Evolutionary conservation across 1,140 invertebrate species (phyloP).

Genomic region (Oncopodura yosiiana): DNA sequence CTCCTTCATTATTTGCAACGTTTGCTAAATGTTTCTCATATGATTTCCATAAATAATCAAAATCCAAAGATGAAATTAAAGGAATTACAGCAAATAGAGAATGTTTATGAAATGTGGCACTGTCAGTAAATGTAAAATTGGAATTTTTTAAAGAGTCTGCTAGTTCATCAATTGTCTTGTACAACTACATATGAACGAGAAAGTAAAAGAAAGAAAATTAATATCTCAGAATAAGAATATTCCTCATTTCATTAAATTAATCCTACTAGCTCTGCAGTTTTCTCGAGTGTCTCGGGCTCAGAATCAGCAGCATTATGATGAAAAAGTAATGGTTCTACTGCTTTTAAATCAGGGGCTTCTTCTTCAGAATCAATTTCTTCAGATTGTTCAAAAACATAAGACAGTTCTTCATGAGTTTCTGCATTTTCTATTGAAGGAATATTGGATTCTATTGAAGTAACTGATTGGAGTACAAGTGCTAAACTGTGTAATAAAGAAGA

Average conservation of each 20-base stretch:
- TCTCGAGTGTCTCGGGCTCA: slow-evolving; percentile 17
- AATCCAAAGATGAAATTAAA: slow-evolving; percentile 28
- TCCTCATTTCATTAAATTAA: neutral
- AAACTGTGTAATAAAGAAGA: slow-evolving; percentile 16
- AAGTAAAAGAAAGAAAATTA: neutral
- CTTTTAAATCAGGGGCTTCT: slow-evolving; percentile 21
- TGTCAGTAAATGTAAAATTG: neutral
- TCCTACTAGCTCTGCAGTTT: slow-evolving; percentile 17
- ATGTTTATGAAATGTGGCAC: slow-evolving; percentile 13
- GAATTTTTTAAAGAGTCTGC: slow-evolving; percentile 17
- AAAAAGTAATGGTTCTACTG: slow-evolving; percentile 22
- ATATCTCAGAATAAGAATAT: neutral
- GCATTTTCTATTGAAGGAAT: slow-evolving; percentile 22
- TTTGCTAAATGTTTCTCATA: slow-evolving; percentile 4
- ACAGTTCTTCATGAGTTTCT: slow-evolving; percentile 31
- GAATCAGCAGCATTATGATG: slow-evolving; percentile 21
- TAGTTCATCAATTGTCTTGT: slow-evolving; percentile 10
- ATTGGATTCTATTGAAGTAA: neutral
- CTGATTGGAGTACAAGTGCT: slow-evolving; percentile 14
- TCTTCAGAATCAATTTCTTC: slow-evolving; percentile 32
- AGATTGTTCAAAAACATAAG: slow-evolving; percentile 31
- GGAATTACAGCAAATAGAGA: slow-evolving; percentile 20
- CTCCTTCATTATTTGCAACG: neutral
- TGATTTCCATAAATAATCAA: slow-evolving; percentile 18
- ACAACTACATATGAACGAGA: neutral